phyloP scores from a whole-genome alignment of 2,797 vertebrate genomes.

The Clamator glandarius region DNA sequence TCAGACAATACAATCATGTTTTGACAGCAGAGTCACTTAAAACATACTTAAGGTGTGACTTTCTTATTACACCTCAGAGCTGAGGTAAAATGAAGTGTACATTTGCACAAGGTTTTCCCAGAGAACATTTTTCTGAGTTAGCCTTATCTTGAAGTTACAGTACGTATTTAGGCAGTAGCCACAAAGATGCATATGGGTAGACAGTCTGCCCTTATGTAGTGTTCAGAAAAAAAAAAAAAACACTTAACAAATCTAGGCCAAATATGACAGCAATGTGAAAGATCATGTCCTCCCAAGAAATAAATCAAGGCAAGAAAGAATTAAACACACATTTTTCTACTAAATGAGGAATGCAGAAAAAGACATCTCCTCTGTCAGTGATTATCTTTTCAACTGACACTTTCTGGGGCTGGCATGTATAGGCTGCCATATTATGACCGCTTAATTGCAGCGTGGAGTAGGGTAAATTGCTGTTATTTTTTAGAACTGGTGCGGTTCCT shows the following conservation, averaged over 20 bases:
- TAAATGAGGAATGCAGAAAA: constrained; percentile 34
- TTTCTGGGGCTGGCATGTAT: constrained; percentile 48
- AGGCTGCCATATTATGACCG: constrained; percentile 66
- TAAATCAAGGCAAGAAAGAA: constrained; percentile 1
- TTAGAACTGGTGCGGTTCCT: constrained; percentile 44
- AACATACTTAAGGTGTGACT: background rate
- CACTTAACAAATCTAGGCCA: background rate
- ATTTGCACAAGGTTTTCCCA: background rate
- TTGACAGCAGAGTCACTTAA: background rate
- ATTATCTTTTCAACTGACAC: constrained; percentile 56
- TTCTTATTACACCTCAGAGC: background rate
- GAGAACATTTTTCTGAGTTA: background rate
- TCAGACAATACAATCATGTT: background rate
- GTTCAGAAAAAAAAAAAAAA: background rate
- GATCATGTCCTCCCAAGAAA: background rate
- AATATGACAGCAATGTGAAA: constrained; percentile 32
- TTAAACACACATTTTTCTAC: background rate
- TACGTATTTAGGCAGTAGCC: background rate
- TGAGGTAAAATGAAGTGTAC: background rate
- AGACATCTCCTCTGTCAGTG: constrained; percentile 35
- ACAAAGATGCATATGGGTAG: background rate
- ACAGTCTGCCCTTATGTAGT: background rate
- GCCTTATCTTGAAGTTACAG: background rate
- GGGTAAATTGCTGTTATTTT: constrained; percentile 66
- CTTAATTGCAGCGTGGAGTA: constrained; percentile 65